Conservation (phyloP, 1,140 invertebrate genomes). For the Drosophila seguyi region DNA sequence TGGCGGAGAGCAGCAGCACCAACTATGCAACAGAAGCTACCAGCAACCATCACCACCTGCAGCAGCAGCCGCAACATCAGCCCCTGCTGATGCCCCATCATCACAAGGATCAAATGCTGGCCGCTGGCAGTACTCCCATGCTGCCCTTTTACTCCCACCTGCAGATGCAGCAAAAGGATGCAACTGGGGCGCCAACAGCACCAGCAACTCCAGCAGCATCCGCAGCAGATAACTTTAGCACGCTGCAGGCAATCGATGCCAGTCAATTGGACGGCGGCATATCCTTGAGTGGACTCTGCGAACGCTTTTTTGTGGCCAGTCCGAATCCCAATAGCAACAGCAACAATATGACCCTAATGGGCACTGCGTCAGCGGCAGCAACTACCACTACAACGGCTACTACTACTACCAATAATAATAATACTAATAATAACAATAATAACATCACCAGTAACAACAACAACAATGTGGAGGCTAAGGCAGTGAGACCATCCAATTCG, state of each 20-base stretch:
- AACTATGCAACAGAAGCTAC: slow-evolving; percentile 58
- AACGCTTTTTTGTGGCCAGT: slow-evolving; percentile 72
- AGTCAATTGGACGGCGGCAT: slow-evolving; percentile 72
- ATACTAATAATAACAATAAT: slow-evolving; percentile 39
- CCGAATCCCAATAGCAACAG: slow-evolving; percentile 68
- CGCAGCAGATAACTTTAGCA: slow-evolving; percentile 49
- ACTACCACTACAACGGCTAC: slow-evolving; percentile 23
- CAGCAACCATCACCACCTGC: slow-evolving; percentile 40
- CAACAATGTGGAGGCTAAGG: slow-evolving; percentile 54
- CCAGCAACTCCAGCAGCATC: slow-evolving; percentile 18
- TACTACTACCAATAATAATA: slow-evolving; percentile 38
- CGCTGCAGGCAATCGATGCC: slow-evolving; percentile 59
- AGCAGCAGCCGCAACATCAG: slow-evolving; percentile 56
- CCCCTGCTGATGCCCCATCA: slow-evolving; percentile 60
- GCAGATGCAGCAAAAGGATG: slow-evolving; percentile 56
- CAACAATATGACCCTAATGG: slow-evolving; percentile 58
- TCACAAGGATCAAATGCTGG: slow-evolving; percentile 83
- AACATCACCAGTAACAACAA: slow-evolving; percentile 42
- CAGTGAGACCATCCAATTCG: slow-evolving; percentile 31
- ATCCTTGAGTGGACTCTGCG: slow-evolving; percentile 73
- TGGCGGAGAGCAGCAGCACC: slow-evolving; percentile 63
- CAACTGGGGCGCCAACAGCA: slow-evolving; percentile 1
- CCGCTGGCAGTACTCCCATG: slow-evolving; percentile 66
- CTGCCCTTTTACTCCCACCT: slow-evolving; percentile 64
- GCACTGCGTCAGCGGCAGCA: slow-evolving; percentile 18